Percentiles rank a stretch among this genome's conserved stretches.
Evolutionary conservation across 2,113 vertebrate genomes (phyloP).

Genomic region (Sceloporus undulatus): DNA sequence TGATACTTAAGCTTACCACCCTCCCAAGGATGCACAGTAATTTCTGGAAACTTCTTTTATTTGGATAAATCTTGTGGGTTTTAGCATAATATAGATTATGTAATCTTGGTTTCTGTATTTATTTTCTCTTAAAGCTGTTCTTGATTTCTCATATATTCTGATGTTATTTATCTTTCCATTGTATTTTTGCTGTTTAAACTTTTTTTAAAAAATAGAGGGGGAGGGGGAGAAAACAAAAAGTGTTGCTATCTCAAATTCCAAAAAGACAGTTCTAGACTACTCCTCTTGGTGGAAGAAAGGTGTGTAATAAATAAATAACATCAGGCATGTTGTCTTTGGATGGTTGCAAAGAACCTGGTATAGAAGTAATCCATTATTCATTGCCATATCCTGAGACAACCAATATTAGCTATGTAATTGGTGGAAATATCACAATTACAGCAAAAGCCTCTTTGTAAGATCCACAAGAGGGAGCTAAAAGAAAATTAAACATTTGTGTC

Average conservation of each 20-base stretch:
- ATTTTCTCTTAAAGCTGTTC: no score
- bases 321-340: background rate
- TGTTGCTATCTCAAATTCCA: background rate
- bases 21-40: no score
- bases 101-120: no score
- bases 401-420: background rate
- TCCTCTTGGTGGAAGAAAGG: background rate
- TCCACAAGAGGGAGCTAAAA: slow-evolving; percentile 72
- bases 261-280: background rate
- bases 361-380: background rate
- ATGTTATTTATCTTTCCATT: no score
- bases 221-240: background rate
- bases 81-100: no score
- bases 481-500: slow-evolving; percentile 46
- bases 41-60: no score
- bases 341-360: background rate
- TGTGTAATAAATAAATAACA: background rate
- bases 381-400: background rate
- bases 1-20: no score
- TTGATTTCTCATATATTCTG: no score
- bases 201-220: no score
- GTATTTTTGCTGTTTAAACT: no score
- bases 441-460: background rate
- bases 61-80: no score
- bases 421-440: background rate